These are phyloP conservation scores for Esox niger DNA, from an alignment of 2,113 vertebrate genomes.

Conservation along the genomic window DNA sequence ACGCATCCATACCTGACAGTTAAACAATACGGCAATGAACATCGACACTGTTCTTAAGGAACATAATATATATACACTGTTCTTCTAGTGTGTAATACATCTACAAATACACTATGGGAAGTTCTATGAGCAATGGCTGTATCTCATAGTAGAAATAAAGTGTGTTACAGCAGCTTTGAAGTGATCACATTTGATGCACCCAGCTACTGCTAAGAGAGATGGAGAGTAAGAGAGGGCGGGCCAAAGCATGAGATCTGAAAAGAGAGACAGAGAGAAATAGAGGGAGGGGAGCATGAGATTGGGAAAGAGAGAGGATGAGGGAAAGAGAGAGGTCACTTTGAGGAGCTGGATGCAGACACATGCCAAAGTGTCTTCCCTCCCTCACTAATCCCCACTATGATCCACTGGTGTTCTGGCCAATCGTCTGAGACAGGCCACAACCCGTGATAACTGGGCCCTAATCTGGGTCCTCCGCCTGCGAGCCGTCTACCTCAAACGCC, in stretches of 20 bases:
- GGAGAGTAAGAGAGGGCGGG: neutral
- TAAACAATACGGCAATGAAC: no score
- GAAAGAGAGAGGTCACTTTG: slow-evolving; percentile 76
- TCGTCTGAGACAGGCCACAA: slow-evolving; percentile 66
- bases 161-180: slow-evolving; percentile 49
- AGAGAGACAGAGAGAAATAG: slow-evolving; percentile 26
- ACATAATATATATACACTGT: no score
- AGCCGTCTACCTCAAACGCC: slow-evolving; percentile 64
- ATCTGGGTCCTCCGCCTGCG: slow-evolving; percentile 69
- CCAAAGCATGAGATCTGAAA: neutral
- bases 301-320: slow-evolving; percentile 42
- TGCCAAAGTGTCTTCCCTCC: slow-evolving; percentile 70
- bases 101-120: no score
- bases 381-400: slow-evolving; percentile 75
- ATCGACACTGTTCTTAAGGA: no score
- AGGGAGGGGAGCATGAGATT: slow-evolving; percentile 44
- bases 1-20: no score
- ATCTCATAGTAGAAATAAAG: slow-evolving; percentile 11
- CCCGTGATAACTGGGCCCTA: slow-evolving; percentile 69
- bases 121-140: no score
- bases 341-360: slow-evolving; percentile 74
- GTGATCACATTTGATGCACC: slow-evolving; percentile 55
- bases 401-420: slow-evolving; percentile 58
- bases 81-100: neutral
- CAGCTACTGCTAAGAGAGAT: slow-evolving; percentile 21